Evolutionary conservation across 1,140 invertebrate genomes (phyloP), one percentile per base, ranked within the genome.

Genomic region (Metaphire vulgaris): DNA sequence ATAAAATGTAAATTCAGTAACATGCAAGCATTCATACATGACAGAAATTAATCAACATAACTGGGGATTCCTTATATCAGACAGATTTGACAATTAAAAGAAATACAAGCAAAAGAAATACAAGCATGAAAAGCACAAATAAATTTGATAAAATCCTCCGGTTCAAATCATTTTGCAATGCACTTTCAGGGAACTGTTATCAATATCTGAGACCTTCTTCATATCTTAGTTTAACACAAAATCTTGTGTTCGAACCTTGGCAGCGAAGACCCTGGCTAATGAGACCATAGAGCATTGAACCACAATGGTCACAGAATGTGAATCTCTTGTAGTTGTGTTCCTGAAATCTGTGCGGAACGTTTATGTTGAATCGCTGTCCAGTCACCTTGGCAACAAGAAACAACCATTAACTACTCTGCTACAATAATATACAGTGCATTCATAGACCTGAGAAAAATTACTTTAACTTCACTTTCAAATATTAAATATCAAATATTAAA

Each of bases 241-340:
- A n/a, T n/a, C n/a, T n/a, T n/a, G n/a, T n/a, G n/a, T n/a, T n/a
- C 79, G 85, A 85, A 95, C 93, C 92, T 90, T 96, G 93, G 88
- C 98, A 99, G 86, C 98, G 95, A 77, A 99, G 88, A 33, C 98
- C 98, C 89, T 99, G 98, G 86, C 91, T 93, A 82, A 96, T 92
- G 78, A 99, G 90, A 26, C 97, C 98, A 86, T 99, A 99, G 26
- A 99, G 90, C 81, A 96, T 87, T 21, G 93, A 95, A 74, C 97
- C 98, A 88, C 97, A 99, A 86, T 99, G 97, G 88, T 99, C 97
- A 89, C 98, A 99, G 87, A 99, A 99, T 41, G 98, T 99, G 85
- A 97, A 97, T 77, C 93, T 89, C 88, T 96, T 98, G 88, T 96
- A 99, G 83, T 91, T 98, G 87, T 99, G 97, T 72, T 89, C 87